Evolutionary conservation across 1,140 invertebrate genomes (phyloP).

Genomic region (Apis mellifera): Amel_HAv3.1 CM009945.2:5886001-5886500

Average conservation of each 20-base stretch:
- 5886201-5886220: background rate
- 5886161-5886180: slow-evolving; percentile 1
- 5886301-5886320: too few species aligned
- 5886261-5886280: too few species aligned
- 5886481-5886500: background rate
- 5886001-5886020: too few species aligned
- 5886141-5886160: background rate
- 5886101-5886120: background rate
- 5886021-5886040: too few species aligned
- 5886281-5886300: too few species aligned
- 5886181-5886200: background rate
- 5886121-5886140: too few species aligned
- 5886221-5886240: background rate
- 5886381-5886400: background rate
- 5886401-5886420: background rate
- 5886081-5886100: background rate
- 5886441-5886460: background rate
- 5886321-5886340: too few species aligned
- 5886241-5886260: background rate
- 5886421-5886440: background rate
- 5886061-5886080: too few species aligned
- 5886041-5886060: background rate
- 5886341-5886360: too few species aligned
- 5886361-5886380: too few species aligned
- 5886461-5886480: background rate